Percentiles rank a stretch among this genome's conserved stretches.
phyloP scores from a whole-genome alignment of 2,797 vertebrate genomes.

The Denticeps clupeoides region DNA sequence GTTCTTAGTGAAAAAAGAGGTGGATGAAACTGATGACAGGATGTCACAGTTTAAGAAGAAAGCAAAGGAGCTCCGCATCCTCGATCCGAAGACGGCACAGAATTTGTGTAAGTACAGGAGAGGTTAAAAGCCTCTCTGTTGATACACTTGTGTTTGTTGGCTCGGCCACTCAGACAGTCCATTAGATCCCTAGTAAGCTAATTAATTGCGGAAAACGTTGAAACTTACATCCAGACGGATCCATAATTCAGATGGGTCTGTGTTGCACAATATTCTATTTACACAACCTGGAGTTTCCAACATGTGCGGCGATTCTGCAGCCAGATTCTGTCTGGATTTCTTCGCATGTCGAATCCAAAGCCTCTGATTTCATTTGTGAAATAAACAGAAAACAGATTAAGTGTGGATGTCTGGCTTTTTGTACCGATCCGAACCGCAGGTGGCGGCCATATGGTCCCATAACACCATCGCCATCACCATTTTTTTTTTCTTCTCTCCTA shows the following conservation, averaged over 20 bases:
- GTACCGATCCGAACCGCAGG: conserved; percentile 12
- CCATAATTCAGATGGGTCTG: too few relatives aligned
- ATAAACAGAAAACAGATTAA: conserved; percentile 18
- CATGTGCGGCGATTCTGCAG: too few relatives aligned
- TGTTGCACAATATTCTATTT: too few relatives aligned
- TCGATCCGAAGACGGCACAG: conserved; percentile 88
- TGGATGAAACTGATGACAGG: conserved; percentile 69
- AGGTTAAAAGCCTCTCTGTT: too few relatives aligned
- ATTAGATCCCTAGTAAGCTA: too few relatives aligned
- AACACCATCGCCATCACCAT: neutral
- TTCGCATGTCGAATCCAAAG: conserved; percentile 22
- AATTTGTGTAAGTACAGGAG: conserved; percentile 97
- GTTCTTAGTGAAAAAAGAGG: neutral
- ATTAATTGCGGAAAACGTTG: too few relatives aligned
- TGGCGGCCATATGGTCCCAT: conserved; percentile 11
- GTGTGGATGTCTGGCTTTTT: conserved; percentile 12
- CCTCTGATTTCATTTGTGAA: conserved; percentile 24
- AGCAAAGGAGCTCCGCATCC: conserved; percentile 81
- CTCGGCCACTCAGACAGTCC: neutral
- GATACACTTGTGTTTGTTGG: too few relatives aligned
- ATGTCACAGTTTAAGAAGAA: conserved; percentile 76
- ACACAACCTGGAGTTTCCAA: too few relatives aligned
- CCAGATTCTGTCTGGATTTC: too few relatives aligned
- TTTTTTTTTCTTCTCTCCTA: neutral
- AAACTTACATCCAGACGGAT: too few relatives aligned